These are phyloP conservation scores for Acanthisitta chloris DNA, from an alignment of 2,113 vertebrate genomes.

Conservation along the genomic window DNA sequence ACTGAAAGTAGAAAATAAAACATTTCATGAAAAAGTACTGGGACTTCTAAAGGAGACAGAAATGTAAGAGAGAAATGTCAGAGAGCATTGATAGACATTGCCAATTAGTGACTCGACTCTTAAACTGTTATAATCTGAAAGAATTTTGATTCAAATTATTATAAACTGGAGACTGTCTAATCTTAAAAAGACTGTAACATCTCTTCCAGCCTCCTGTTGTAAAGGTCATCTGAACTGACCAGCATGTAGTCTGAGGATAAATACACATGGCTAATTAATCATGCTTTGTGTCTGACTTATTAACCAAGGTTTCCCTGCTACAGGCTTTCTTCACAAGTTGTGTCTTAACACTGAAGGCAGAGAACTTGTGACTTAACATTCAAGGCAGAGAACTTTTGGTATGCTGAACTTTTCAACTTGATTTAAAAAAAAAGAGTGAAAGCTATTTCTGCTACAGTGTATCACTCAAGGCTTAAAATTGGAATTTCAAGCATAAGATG, in stretches of 20 bases:
- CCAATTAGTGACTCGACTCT: not conserved
- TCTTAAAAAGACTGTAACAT: not conserved
- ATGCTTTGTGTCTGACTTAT: not conserved
- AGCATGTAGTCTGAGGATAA: not conserved
- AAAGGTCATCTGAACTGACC: not conserved
- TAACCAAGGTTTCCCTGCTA: not conserved
- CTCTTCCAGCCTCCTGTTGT: not conserved
- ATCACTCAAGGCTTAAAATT: not conserved
- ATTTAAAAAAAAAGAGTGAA: not conserved
- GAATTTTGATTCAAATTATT: not conserved
- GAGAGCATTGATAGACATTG: not conserved
- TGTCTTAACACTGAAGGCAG: not conserved
- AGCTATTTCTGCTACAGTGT: not conserved
- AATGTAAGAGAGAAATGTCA: not conserved
- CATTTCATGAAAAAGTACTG: not conserved
- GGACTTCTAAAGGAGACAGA: not conserved
- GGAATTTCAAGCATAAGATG: not conserved
- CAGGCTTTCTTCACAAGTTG: not conserved
- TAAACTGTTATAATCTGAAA: not conserved
- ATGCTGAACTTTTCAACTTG: not conserved
- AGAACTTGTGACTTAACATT: not conserved
- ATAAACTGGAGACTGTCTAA: not conserved
- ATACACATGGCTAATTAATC: not conserved
- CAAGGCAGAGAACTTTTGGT: not conserved
- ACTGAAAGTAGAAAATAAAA: not conserved